A percentile compares a stretch with the other conserved stretches of the same genome.
These are phyloP conservation scores for Falco columbarius DNA, from an alignment of 2,797 vertebrate genomes.

Conservation along the genomic window DNA sequence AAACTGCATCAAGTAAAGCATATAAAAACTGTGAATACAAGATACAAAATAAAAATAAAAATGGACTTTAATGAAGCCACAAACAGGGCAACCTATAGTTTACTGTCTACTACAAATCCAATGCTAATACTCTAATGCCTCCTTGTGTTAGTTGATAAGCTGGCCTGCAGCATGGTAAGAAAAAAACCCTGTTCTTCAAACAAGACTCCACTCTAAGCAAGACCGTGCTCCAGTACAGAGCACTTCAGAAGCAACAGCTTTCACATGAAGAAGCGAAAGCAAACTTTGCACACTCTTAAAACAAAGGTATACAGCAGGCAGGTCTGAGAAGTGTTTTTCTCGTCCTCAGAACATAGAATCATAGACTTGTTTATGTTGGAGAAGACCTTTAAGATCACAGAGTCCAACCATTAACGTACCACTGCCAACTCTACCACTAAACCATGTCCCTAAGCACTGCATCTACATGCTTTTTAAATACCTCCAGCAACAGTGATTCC, in stretches of 20 bases:
- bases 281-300: background rate
- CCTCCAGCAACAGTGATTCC: too few relatives aligned
- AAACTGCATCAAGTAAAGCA: background rate
- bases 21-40: background rate
- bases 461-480: too few relatives aligned
- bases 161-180: background rate
- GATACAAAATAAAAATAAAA: background rate
- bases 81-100: background rate
- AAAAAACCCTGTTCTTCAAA: background rate
- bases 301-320: background rate
- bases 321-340: background rate
- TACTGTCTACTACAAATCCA: background rate
- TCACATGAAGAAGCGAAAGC: background rate
- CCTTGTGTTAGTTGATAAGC: background rate
- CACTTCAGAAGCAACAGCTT: background rate
- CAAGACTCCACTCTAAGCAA: background rate
- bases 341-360: background rate
- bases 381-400: too few relatives aligned
- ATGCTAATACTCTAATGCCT: background rate
- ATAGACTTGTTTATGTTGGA: too few relatives aligned
- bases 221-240: background rate
- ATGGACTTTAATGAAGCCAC: background rate
- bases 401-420: too few relatives aligned
- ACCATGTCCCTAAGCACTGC: too few relatives aligned
- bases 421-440: too few relatives aligned